Conservation (phyloP, 1,140 invertebrate genomes). For the Eupeodes corollae region DNA sequence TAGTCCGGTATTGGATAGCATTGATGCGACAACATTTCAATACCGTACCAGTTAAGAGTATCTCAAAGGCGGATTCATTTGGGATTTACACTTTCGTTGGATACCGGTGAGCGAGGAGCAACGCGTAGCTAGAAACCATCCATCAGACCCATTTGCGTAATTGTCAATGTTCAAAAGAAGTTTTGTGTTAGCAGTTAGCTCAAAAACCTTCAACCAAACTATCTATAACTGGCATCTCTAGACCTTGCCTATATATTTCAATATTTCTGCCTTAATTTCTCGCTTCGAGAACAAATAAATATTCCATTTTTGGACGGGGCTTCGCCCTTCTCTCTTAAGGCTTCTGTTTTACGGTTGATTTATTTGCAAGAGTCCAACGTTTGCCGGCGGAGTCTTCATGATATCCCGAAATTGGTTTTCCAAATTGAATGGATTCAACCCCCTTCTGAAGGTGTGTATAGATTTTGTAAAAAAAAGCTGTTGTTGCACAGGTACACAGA, state of each 20-base stretch:
- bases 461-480: no score
- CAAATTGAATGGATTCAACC: constrained; percentile 66
- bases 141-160: constrained; percentile 19
- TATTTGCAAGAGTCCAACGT: constrained; percentile 51
- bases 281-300: no score
- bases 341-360: no score
- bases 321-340: no score
- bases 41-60: constrained; percentile 48
- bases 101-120: constrained; percentile 60
- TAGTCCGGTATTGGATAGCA: constrained; percentile 48
- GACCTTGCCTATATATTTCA: neutral
- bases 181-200: constrained; percentile 31
- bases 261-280: no score
- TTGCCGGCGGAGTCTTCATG: constrained; percentile 69
- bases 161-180: constrained; percentile 7
- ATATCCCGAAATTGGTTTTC: constrained; percentile 67
- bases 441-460: constrained; percentile 43
- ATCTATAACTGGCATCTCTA: no score
- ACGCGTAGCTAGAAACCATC: neutral
- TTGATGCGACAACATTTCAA: constrained; percentile 46
- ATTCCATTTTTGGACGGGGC: no score
- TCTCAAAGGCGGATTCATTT: constrained; percentile 83
- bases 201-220: no score
- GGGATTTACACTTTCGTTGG: constrained; percentile 94
- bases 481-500: no score